Conservation (phyloP, 2,888 invertebrate genomes). For the Anarsia innoxiella region DNA sequence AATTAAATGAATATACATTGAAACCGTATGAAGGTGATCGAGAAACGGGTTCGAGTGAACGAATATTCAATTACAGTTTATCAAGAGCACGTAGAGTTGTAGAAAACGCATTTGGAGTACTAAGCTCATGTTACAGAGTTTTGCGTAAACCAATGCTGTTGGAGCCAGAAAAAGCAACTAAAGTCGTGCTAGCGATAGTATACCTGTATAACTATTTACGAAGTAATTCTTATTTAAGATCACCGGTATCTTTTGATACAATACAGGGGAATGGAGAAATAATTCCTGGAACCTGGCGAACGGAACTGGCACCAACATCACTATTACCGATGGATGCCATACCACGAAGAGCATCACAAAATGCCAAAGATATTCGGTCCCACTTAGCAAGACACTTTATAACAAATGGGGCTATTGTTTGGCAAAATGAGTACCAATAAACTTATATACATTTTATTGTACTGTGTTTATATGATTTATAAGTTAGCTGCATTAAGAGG, state of each 20-base stretch:
- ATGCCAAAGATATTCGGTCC: constrained; percentile 17
- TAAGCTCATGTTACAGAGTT: constrained; percentile 17
- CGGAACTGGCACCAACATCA: constrained; percentile 6
- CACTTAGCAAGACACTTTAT: constrained; percentile 21
- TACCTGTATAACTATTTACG: background rate
- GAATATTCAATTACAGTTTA: constrained; percentile 21
- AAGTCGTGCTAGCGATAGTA: background rate
- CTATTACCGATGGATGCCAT: constrained; percentile 14
- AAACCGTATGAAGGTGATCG: constrained; percentile 20
- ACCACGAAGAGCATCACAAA: constrained; percentile 13
- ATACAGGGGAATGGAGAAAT: constrained; percentile 15
- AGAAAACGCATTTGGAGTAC: constrained; percentile 21
- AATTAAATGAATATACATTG: constrained; percentile 19
- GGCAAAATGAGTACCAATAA: constrained; percentile 18
- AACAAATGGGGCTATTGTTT: constrained; percentile 18
- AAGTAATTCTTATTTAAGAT: background rate
- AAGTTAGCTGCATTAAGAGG: too few species aligned
- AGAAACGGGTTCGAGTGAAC: constrained; percentile 14
- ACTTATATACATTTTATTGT: too few species aligned
- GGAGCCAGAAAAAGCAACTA: background rate
- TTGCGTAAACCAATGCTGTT: constrained; percentile 18
- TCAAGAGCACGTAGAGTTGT: constrained; percentile 19
- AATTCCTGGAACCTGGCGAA: constrained; percentile 12
- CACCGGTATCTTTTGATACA: constrained; percentile 10
- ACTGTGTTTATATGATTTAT: too few species aligned